Percentiles rank a stretch among this genome's conserved stretches.
phyloP scores from a whole-genome alignment of 2,888 invertebrate genomes.

The Hirtodrosophila duncani region DNA sequence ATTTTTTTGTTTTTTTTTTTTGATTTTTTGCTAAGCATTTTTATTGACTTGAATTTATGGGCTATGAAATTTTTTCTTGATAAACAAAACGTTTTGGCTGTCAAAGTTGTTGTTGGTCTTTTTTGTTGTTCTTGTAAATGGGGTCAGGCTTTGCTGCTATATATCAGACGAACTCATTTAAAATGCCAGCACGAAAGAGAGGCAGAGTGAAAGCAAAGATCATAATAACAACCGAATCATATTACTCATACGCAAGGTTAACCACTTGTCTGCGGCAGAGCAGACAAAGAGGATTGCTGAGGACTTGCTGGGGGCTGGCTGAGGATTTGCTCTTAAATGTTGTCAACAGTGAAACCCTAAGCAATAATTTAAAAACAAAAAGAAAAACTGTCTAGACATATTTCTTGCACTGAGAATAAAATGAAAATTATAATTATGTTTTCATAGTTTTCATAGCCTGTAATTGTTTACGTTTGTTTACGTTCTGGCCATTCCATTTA shows the following conservation, averaged over 20 bases:
- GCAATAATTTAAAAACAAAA: conserved; percentile 29
- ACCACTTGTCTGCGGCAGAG: conserved; percentile 42
- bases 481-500: conserved; percentile 33
- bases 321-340: too few relatives aligned
- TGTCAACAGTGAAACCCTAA: conserved; percentile 11
- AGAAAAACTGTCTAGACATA: conserved; percentile 33
- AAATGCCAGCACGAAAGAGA: too few relatives aligned
- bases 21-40: background rate
- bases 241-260: conserved; percentile 69
- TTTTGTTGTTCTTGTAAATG: too few relatives aligned
- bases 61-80: conserved; percentile 2
- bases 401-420: conserved; percentile 15
- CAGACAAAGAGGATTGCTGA: conserved; percentile 26
- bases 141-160: too few relatives aligned
- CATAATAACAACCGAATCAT: conserved; percentile 36
- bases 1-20: conserved; percentile 4
- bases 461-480: conserved; percentile 25
- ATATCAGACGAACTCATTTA: conserved; percentile 20
- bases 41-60: conserved; percentile 24
- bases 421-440: conserved; percentile 11
- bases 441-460: conserved; percentile 13
- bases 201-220: too few relatives aligned
- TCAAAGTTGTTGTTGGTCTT: too few relatives aligned
- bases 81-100: too few relatives aligned
- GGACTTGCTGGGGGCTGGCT: too few relatives aligned